These are phyloP conservation scores for Poliocrania exsul DNA, from an alignment of 2,797 vertebrate species.

Conservation along the genomic window DNA sequence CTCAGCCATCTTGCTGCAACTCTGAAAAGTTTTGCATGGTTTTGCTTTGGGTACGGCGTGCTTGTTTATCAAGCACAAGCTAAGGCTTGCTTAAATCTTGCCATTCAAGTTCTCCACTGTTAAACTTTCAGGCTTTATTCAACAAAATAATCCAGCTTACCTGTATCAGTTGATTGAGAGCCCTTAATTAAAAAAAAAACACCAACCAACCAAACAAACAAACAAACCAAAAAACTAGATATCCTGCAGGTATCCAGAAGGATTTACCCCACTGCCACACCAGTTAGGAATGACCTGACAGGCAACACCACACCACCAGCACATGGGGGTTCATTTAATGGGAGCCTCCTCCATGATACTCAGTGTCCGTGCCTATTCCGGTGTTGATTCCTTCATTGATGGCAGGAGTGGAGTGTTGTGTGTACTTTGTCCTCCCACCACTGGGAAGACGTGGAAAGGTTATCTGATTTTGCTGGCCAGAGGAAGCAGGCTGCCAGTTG, in stretches of 20 bases:
- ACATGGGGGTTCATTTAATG: background rate
- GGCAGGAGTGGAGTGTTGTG: background rate
- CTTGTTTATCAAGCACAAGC: slow-evolving; percentile 74
- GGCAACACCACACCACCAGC: background rate
- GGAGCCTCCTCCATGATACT: rapidly evolving
- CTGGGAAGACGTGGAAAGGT: background rate
- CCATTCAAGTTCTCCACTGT: slow-evolving; percentile 66
- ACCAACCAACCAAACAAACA: too few species aligned
- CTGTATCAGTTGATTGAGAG: background rate
- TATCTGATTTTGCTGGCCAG: background rate
- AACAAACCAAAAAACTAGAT: background rate
- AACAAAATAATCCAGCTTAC: slow-evolving; percentile 57
- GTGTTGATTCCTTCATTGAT: rapidly evolving
- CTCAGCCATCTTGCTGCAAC: slow-evolving; percentile 38
- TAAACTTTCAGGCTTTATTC: slow-evolving; percentile 63
- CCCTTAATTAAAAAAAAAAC: background rate
- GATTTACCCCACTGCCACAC: background rate
- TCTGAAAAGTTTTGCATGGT: slow-evolving; percentile 55
- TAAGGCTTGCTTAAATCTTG: slow-evolving; percentile 72
- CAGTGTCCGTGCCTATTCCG: rapidly evolving
- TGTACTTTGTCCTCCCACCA: background rate
- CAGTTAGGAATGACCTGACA: background rate
- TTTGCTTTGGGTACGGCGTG: slow-evolving; percentile 71
- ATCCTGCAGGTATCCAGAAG: background rate
- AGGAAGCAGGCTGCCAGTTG: background rate